Evolutionary conservation across 1,140 invertebrate genomes (phyloP).

Genomic region (Listronotus oregonensis): DNA sequence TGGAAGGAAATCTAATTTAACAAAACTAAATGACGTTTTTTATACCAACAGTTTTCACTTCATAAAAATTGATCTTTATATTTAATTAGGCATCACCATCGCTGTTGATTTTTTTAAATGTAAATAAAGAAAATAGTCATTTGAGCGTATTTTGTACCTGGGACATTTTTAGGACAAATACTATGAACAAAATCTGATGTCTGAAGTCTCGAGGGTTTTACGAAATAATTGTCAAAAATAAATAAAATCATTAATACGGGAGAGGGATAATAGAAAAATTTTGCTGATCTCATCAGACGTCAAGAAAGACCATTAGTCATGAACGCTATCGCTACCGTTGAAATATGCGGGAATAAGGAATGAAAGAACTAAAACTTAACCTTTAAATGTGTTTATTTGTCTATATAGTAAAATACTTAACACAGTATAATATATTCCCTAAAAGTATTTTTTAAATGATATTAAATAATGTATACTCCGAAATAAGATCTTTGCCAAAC

Average conservation of each 20-base stretch:
- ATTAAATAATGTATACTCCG: no score
- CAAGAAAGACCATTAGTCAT: slow-evolving; percentile 38
- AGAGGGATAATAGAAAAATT: slow-evolving; percentile 39
- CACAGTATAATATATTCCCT: no score
- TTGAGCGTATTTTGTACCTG: no score
- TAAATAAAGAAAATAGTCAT: no score
- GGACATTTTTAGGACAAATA: no score
- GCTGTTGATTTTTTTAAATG: background rate
- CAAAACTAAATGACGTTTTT: no score
- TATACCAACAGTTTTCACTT: no score
- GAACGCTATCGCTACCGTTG: slow-evolving; percentile 35
- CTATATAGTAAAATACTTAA: no score
- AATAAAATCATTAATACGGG: slow-evolving; percentile 37
- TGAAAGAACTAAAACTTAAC: slow-evolving; percentile 1
- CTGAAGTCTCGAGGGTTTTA: slow-evolving; percentile 28
- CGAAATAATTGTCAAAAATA: slow-evolving; percentile 36
- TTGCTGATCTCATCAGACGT: slow-evolving; percentile 35
- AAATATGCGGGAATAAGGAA: slow-evolving; percentile 28
- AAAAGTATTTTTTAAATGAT: no score
- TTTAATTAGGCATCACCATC: no score
- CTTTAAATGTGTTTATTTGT: no score
- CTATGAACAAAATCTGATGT: slow-evolving; percentile 3
- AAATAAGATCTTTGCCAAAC: no score
- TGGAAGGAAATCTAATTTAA: background rate
- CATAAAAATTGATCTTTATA: background rate